phyloP scores from a whole-genome alignment of 2,888 invertebrate genomes.

The Dryomyza anilis region DNA sequence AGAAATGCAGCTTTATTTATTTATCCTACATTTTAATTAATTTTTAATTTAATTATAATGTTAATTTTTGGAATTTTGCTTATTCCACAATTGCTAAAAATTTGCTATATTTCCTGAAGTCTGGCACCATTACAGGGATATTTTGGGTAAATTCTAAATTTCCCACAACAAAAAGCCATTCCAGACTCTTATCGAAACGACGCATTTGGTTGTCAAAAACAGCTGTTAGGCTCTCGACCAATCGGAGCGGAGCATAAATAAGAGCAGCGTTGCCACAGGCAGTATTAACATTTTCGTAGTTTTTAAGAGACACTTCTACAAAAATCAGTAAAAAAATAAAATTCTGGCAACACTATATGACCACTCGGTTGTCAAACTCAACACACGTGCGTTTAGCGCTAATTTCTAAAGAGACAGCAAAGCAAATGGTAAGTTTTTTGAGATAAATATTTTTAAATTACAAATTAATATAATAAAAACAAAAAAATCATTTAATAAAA shows the following conservation, averaged over 20 bases:
- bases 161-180: too few species aligned
- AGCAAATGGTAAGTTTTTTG: background rate
- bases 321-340: background rate
- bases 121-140: too few species aligned
- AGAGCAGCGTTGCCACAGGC: background rate
- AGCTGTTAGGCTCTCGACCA: background rate
- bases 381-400: conserved; percentile 7
- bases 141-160: too few species aligned
- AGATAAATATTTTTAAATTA: too few species aligned
- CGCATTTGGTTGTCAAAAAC: background rate
- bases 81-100: too few species aligned
- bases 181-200: conserved; percentile 1
- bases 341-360: conserved; percentile 1
- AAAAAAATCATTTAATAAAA: background rate
- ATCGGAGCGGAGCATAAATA: background rate
- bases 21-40: too few species aligned
- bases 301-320: background rate
- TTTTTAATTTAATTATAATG: too few species aligned
- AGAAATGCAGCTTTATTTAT: too few species aligned
- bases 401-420: background rate
- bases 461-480: background rate
- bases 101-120: too few species aligned
- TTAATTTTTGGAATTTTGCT: too few species aligned
- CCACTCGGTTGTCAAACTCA: conserved; percentile 9
- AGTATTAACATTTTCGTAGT: too few species aligned